Conservation (phyloP, 2,113 vertebrate species). For the Anolis sagrei region DNA sequence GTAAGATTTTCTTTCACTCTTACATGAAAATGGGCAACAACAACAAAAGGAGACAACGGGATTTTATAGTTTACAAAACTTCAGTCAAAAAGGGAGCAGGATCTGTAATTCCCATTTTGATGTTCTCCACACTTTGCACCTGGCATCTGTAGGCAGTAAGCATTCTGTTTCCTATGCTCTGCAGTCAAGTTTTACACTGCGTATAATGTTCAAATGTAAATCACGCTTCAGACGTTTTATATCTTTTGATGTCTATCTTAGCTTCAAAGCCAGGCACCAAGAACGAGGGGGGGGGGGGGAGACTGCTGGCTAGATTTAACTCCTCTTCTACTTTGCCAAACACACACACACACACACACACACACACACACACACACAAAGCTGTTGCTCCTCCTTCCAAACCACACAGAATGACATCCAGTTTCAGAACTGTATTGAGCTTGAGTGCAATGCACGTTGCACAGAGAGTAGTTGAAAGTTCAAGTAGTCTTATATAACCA, state of each 20-base stretch:
- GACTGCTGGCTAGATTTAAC: background rate
- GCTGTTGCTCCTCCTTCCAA: background rate
- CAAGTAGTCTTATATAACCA: background rate
- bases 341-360: rapidly evolving
- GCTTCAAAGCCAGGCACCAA: rapidly evolving
- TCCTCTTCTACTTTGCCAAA: rapidly evolving
- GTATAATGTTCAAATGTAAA: background rate
- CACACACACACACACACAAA: background rate
- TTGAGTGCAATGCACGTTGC: background rate
- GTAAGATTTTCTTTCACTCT: background rate
- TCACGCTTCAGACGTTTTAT: slow-evolving; percentile 6
- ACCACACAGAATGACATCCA: background rate
- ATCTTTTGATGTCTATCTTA: background rate
- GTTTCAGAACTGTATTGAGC: background rate
- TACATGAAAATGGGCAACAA: background rate
- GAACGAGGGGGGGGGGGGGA: background rate
- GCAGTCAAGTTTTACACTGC: background rate
- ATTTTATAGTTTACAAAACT: background rate
- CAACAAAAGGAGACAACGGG: background rate
- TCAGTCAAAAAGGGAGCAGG: background rate
- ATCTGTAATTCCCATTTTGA: background rate
- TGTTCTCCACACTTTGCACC: background rate
- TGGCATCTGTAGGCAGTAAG: rapidly evolving
- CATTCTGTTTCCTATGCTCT: background rate
- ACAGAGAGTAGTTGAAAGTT: background rate